Percentiles rank a stretch among this genome's conserved stretches.
Conservation (phyloP, 2,113 vertebrate genomes). For the Falcunculus frontatus region DNA sequence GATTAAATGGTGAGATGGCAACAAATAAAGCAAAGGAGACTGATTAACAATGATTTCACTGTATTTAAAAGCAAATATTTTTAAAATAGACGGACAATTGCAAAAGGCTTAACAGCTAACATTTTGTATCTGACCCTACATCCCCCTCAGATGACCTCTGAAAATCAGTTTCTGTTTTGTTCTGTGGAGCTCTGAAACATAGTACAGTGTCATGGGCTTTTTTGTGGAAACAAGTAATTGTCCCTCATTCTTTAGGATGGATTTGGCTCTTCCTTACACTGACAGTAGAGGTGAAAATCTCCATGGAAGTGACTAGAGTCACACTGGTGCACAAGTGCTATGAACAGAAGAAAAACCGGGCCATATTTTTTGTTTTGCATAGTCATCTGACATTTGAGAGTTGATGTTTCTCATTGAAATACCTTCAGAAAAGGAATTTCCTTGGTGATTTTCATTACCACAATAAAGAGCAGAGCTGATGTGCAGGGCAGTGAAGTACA, state of each 20-base stretch:
- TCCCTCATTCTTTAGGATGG: background rate
- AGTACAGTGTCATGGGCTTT: background rate
- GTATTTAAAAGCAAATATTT: background rate
- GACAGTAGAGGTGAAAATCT: background rate
- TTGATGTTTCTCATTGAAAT: constrained; percentile 8
- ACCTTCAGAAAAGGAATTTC: background rate
- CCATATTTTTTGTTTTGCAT: background rate
- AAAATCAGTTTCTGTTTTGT: background rate
- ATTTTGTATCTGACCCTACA: background rate
- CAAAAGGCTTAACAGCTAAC: background rate
- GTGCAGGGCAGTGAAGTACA: background rate
- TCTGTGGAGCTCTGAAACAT: background rate
- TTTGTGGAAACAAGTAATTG: background rate
- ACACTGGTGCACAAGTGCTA: background rate
- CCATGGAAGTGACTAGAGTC: background rate
- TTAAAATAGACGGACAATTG: background rate
- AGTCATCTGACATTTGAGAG: background rate
- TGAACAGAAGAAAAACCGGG: background rate
- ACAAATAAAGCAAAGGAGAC: background rate
- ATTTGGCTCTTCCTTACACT: background rate
- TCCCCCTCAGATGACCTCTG: background rate
- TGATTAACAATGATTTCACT: background rate
- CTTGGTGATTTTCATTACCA: constrained; percentile 11
- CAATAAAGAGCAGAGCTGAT: background rate
- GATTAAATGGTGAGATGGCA: background rate